Percentiles rank a stretch among this genome's conserved stretches.
Conservation (phyloP, 37 sponge, comb jelly and placozoan genomes). For the Beroe forskalii region DNA sequence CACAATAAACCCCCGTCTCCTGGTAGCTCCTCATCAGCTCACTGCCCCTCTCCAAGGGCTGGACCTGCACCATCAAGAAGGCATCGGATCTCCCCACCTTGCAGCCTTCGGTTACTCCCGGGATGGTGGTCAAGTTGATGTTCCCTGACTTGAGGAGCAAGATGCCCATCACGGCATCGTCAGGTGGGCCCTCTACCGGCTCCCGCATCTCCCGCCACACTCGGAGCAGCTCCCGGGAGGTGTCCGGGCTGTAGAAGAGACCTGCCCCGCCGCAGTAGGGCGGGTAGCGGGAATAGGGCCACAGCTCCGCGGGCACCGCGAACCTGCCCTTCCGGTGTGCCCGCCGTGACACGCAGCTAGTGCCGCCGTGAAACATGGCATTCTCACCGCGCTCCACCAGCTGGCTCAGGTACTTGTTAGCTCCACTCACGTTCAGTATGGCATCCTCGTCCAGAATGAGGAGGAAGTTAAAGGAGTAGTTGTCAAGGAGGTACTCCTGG, state of each 20-base stretch:
- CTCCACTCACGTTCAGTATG: background rate
- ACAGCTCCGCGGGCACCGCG: background rate
- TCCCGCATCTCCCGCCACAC: background rate
- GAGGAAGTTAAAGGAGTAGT: background rate
- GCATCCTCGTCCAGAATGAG: background rate
- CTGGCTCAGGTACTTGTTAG: background rate
- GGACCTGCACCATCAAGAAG: background rate
- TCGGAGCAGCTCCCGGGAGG: background rate
- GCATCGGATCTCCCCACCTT: background rate
- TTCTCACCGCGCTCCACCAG: background rate
- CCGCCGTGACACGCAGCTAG: background rate
- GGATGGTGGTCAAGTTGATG: background rate
- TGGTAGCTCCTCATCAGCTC: background rate
- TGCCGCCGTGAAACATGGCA: background rate
- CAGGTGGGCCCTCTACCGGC: background rate
- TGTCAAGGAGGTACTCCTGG: background rate
- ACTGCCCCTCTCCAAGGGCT: background rate
- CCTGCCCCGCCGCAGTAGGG: background rate
- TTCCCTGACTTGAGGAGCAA: background rate
- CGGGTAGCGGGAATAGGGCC: background rate
- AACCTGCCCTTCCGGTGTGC: background rate
- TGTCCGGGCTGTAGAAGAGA: background rate
- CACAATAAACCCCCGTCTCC: background rate
- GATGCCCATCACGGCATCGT: background rate
- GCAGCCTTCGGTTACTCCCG: background rate